These are phyloP conservation scores for Chrysodeixis includens DNA, from an alignment of 2,888 invertebrate genomes.

Conservation along the genomic window DNA sequence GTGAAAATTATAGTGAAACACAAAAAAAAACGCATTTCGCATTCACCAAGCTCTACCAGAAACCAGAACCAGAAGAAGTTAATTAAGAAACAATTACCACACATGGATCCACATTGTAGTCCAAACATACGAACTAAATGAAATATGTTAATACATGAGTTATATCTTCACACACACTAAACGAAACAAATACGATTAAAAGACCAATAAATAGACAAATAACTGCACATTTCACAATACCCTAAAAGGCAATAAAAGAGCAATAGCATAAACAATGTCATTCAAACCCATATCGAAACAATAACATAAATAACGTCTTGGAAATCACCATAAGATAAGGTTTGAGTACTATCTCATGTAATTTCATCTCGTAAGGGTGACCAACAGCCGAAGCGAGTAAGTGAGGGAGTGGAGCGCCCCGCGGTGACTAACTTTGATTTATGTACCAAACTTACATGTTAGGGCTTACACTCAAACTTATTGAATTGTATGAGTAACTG, in stretches of 20 bases:
- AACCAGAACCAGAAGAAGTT: too few relatives aligned
- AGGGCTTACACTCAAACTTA: slow-evolving; percentile 43
- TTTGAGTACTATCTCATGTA: slow-evolving; percentile 72
- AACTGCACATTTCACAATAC: slow-evolving; percentile 37
- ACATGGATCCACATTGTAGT: too few relatives aligned
- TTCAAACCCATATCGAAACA: slow-evolving; percentile 46
- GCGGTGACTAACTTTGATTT: slow-evolving; percentile 69
- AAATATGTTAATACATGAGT: too few relatives aligned
- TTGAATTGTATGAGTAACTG: slow-evolving; percentile 43
- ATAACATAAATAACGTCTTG: slow-evolving; percentile 60
- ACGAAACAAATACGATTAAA: background rate
- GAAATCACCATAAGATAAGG: slow-evolving; percentile 71
- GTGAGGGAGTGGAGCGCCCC: slow-evolving; percentile 72
- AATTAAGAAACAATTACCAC: too few relatives aligned
- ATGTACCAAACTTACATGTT: slow-evolving; percentile 61
- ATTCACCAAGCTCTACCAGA: too few relatives aligned
- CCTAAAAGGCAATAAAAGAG: slow-evolving; percentile 23
- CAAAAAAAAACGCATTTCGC: too few relatives aligned
- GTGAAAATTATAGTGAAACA: too few relatives aligned
- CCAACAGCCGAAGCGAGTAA: slow-evolving; percentile 73
- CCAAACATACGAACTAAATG: too few relatives aligned
- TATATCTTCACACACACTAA: background rate
- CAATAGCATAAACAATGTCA: slow-evolving; percentile 48
- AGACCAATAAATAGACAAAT: slow-evolving; percentile 11
- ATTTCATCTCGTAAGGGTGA: slow-evolving; percentile 80